Evolutionary conservation across 2,797 vertebrate genomes (phyloP), one percentile per base, ranked within the genome.

Genomic region (Neosalanx taihuensis): DNA sequence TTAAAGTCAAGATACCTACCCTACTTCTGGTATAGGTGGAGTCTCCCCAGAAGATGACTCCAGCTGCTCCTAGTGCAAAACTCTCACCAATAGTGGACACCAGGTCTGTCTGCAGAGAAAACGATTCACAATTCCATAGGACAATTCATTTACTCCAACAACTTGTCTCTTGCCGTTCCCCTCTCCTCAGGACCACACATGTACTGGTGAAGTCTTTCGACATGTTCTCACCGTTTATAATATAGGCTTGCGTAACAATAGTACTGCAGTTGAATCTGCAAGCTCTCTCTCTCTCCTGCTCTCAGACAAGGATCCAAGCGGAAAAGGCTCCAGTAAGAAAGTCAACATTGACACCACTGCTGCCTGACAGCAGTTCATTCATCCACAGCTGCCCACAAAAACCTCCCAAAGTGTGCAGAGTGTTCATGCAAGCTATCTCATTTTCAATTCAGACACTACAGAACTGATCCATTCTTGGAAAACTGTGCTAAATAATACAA

Each of bases 1-100:
- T 80, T 53, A 64, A 77, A 5, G 30, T 18, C 3, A 15, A 18
- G 41, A 29, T 3, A 84, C 92, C 89, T 86, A 98, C 97, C 63
- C 65, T 81, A 80, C 87, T 95, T 87, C 85, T 93, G 72, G 93
- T 93, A 69, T 96, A 94, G 53, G 85, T 93, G 0, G 93, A 88
- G 0, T 98, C 95, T 0, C 96, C 97, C 97, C 97, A 98, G 77
- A 98, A 92, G 84, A 99, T 97, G 53, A 95, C 92, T 10, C 97
- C 97, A 0, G 96, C 96, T 2, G 94, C 96, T 60, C 97, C 97
- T 70, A 98, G 88, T 0, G 97, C 96, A 0, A 96, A 94, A 35
- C 94, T 94, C 83, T 95, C 93, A 5, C 94, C 94, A 6, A 95
- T 94, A 49, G 94, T 94, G 71, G 93, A 93, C 66, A 94, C 87